phyloP scores from a whole-genome alignment of 2,888 invertebrate species.

The Acleris emargana region DNA sequence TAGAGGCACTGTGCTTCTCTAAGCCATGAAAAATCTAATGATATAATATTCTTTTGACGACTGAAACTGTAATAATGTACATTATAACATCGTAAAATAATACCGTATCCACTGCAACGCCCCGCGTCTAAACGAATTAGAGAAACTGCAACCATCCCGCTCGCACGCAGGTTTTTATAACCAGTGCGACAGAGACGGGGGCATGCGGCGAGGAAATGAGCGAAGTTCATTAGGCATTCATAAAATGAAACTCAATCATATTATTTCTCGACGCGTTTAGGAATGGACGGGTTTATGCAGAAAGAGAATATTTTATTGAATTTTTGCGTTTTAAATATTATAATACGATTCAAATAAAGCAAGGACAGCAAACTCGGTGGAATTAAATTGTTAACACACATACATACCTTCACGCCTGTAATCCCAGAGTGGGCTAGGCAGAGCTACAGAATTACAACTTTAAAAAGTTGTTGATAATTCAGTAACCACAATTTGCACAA shows the following conservation, averaged over 20 bases:
- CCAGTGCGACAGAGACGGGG: slow-evolving; percentile 24
- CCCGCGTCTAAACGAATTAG: slow-evolving; percentile 8
- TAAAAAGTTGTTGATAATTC: no score
- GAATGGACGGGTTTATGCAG: slow-evolving; percentile 35
- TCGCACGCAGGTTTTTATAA: not conserved
- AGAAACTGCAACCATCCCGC: slow-evolving; percentile 14
- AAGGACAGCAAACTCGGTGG: no score
- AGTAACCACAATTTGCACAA: no score
- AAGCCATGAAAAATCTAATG: no score
- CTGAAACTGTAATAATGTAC: not conserved
- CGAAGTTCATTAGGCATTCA: slow-evolving; percentile 43
- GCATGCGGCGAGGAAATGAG: slow-evolving; percentile 40
- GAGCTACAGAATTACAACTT: no score
- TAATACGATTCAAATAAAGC: no score
- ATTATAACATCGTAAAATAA: slow-evolving; percentile 13
- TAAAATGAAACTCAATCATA: slow-evolving; percentile 43
- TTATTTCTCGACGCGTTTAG: slow-evolving; percentile 40
- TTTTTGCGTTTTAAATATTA: not conserved
- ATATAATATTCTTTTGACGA: not conserved
- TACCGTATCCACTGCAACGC: slow-evolving; percentile 25
- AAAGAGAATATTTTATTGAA: slow-evolving; percentile 2
- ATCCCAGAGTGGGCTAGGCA: no score
- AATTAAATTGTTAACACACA: no score
- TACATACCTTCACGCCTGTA: no score
- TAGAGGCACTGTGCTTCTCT: no score